phyloP scores from a whole-genome alignment of 2,797 vertebrate genomes.

The Melanotaenia boesemani region DNA sequence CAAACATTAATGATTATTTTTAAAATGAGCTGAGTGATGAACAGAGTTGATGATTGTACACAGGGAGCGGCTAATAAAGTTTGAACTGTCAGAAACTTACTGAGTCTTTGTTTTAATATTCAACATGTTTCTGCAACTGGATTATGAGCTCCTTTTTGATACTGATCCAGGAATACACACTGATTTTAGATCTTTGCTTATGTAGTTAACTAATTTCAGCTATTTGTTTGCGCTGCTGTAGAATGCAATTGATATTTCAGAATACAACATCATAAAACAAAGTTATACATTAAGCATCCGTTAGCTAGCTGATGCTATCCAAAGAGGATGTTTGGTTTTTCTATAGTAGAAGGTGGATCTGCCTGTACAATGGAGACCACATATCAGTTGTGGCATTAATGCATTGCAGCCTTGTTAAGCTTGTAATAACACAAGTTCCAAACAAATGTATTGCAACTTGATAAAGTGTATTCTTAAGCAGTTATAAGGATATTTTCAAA shows the following conservation, averaged over 20 bases:
- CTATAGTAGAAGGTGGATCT: background rate
- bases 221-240: background rate
- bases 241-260: background rate
- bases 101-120: constrained; percentile 16
- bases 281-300: background rate
- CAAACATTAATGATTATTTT: constrained; percentile 36
- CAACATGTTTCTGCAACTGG: background rate
- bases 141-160: background rate
- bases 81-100: constrained; percentile 48
- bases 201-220: background rate
- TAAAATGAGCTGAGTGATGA: constrained; percentile 15
- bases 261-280: background rate
- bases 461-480: background rate
- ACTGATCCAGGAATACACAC: background rate
- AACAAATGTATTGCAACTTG: too few species aligned
- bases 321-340: background rate
- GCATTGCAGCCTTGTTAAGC: background rate
- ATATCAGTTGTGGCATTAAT: background rate
- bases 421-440: background rate
- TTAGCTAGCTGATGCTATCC: background rate
- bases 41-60: constrained; percentile 34
- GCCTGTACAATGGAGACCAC: background rate
- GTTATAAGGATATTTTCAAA: background rate
- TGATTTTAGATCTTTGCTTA: background rate
- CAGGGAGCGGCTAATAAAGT: constrained; percentile 69